Evolutionary conservation across 1,140 invertebrate genomes (phyloP), one percentile per base, ranked within the genome.

Genomic region (Danaus melanippus): DNA sequence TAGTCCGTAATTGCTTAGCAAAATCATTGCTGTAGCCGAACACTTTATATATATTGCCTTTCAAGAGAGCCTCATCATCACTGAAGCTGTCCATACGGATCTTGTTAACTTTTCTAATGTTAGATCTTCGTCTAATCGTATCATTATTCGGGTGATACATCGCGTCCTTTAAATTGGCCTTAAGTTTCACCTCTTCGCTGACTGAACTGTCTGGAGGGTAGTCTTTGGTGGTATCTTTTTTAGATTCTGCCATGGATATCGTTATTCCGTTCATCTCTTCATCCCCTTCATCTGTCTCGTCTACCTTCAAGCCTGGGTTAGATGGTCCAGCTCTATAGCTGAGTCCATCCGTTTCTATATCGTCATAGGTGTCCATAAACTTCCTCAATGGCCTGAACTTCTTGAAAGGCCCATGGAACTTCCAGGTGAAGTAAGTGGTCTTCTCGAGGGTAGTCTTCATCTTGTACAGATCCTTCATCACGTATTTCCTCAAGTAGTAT

Each of bases 401-500:
- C 21, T 32, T 32, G 21, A 3, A 32, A 2, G 21, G 21, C 6
- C 55, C 55, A 12, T 58, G 58, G 15, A 48, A 62, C 12, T 17
- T 58, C 50, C 43, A 51, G 17, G n/a, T 42, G 40, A 47, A 51
- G 12, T 6, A 50, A 10, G 56, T 66, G 2, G 54, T 56, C 11
- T 48, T 56, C 10, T 50, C 12, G 0, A 58, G 59, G 0, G 60
- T 62, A 3, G 58, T 54, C 17, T 42, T 63, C 56, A 60, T 66
- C 45, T 39, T 58, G n/a, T 50, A 56, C 10, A 66, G 53, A 44
- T 66, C 57, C 8, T 50, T 62, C 2, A 12, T 52, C n/a, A 53
- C 46, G 21, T 67, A 64, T 56, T 67, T 67, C 3, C 53, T 17
- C 5, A 63, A 58, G 41, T 61, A 67, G 41, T 60, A 67, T 50